phyloP scores from a whole-genome alignment of 2,113 vertebrate species.

The Cygnus buccinator region DNA sequence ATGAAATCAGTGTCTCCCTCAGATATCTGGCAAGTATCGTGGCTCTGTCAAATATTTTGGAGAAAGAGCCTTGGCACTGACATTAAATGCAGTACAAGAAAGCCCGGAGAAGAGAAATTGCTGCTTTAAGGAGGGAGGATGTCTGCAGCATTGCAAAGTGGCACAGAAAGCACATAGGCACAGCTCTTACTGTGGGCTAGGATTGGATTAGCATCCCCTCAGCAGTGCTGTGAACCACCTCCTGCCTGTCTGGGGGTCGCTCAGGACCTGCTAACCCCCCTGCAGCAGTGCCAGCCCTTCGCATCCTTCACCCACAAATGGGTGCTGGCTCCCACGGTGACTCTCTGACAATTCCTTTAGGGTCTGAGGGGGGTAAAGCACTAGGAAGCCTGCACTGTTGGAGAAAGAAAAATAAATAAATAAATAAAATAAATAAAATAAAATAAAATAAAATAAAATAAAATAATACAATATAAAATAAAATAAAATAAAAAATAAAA shows the following conservation, averaged over 20 bases:
- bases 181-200: background rate
- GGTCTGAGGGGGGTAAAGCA: background rate
- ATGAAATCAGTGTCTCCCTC: background rate
- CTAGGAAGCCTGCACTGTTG: background rate
- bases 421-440: too few species aligned
- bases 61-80: background rate
- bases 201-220: background rate
- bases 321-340: background rate
- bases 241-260: background rate
- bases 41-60: background rate
- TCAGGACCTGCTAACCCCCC: background rate
- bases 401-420: background rate
- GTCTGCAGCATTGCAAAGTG: background rate
- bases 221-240: slow-evolving; percentile 1
- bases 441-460: too few species aligned
- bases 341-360: background rate
- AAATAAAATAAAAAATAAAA: too few species aligned
- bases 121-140: background rate
- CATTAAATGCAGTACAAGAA: background rate
- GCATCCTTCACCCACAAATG: slow-evolving; percentile 55
- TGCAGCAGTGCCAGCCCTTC: fast-evolving
- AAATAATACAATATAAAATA: too few species aligned
- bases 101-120: background rate
- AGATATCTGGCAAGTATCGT: background rate
- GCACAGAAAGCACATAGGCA: background rate